A percentile compares a stretch with the other conserved stretches of the same genome.
phyloP scores from a whole-genome alignment of 2,113 vertebrate genomes.

The Peromyscus polionotus region DNA sequence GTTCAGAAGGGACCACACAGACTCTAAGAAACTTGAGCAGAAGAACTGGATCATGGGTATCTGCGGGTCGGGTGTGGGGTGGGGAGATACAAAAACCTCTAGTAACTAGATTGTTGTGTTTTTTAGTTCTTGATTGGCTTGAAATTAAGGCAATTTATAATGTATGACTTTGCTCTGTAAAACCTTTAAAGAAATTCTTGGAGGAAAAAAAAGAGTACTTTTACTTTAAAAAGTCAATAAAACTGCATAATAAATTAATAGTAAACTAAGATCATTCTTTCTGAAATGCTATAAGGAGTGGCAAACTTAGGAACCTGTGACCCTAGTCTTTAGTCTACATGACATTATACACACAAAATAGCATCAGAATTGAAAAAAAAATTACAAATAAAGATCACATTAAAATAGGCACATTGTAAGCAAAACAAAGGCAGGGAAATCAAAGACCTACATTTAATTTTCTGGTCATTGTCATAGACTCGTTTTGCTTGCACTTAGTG shows the following conservation, averaged over 20 bases:
- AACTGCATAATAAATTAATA: conserved; percentile 41
- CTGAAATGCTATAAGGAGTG: conserved; percentile 34
- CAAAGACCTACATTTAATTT: conserved; percentile 21
- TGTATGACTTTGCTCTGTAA: not conserved
- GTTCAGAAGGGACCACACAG: conserved; percentile 51
- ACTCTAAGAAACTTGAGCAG: conserved; percentile 58
- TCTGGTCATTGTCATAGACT: conserved; percentile 6
- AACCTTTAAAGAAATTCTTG: conserved; percentile 30
- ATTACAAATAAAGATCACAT: conserved; percentile 46
- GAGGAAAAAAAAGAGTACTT: not conserved
- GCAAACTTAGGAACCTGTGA: conserved; percentile 39
- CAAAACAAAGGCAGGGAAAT: conserved; percentile 38
- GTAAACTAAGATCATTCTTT: conserved; percentile 12
- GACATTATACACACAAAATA: not conserved
- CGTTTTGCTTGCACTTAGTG: conserved; percentile 25
- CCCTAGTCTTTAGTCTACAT: conserved; percentile 1
- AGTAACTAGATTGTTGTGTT: conserved; percentile 5
- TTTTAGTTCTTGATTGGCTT: conserved; percentile 49
- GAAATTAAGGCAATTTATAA: conserved; percentile 44
- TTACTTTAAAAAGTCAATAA: conserved; percentile 40
- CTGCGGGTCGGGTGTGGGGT: not conserved
- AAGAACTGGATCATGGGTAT: not conserved
- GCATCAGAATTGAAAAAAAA: conserved; percentile 17
- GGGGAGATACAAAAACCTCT: conserved; percentile 5
- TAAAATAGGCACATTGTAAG: conserved; percentile 41